Base-by-base conservation (phyloP, 2,113 vertebrate species). In the Rallus limicola region DNA sequence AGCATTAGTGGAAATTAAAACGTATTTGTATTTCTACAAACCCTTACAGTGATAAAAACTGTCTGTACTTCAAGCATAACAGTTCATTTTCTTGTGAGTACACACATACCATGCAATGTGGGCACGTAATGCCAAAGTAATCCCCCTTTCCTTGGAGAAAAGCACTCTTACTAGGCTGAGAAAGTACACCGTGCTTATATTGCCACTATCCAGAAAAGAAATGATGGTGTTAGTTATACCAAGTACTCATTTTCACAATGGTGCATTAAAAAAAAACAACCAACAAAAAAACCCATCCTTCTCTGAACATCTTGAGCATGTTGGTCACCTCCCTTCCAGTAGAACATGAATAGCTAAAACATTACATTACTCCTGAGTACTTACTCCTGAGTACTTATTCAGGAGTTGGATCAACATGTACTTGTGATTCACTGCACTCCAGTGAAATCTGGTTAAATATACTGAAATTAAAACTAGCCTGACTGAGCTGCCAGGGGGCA, bases 1-100 rank as follows among this genome's bases (percentile, higher is more conserved):
- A 88, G 34, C 19, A 34, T 74, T 63, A 74, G 29, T 38, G 34
- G 42, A 80, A 96, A 96, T 94, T 74, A 94, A 94, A 93, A 44
- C 48, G 67, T 24, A 83, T 74, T 69, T 79, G 33, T 69, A 96
- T 92, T 69, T 90, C 83, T 87, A 31, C 10, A 93, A 79, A 74
- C 18, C 20, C 60, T 95, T 65, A 78, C 24, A 81, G 36, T 50
- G 38, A 85, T 65, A 89, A 93, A 89, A 95, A 56, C 46, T 38
- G 44, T 44, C 58, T 80, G 40, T 31, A 58, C 81, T 74, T 90
- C 63, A 69, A 95, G 87, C 58, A 69, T 21, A 84, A 82, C 1
- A 90, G 40, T 55, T 86, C 34, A 26, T 81, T 64, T 86, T 72
- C 65, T 56, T 83, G 10, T 42, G 79, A 94, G 76, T 10, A 93